Conservation (phyloP, 2,888 invertebrate species). For the Parnassius orleans region DNA sequence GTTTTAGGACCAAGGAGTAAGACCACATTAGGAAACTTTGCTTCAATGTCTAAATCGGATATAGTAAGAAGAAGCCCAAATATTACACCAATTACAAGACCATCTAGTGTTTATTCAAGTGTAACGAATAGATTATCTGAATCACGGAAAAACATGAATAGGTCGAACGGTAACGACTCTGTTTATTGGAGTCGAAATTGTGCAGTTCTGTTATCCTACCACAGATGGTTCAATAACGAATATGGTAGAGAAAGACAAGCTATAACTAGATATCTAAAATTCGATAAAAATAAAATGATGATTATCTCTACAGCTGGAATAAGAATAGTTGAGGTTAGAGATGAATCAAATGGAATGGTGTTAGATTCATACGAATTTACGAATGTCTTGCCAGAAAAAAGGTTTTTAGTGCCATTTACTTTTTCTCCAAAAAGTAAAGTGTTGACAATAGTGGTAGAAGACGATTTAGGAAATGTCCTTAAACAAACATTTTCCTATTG, state of each 20-base stretch:
- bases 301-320: constrained; percentile 83
- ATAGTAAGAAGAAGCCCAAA: constrained; percentile 73
- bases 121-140: constrained; percentile 70
- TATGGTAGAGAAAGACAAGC: constrained; percentile 78
- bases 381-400: constrained; percentile 78
- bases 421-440: constrained; percentile 72
- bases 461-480: constrained; percentile 84
- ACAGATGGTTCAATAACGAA: constrained; percentile 82
- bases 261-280: constrained; percentile 75
- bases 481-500: constrained; percentile 82
- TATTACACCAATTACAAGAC: constrained; percentile 76
- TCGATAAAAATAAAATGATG: constrained; percentile 80
- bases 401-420: constrained; percentile 79
- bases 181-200: constrained; percentile 83
- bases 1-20: constrained; percentile 77
- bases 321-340: constrained; percentile 84
- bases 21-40: constrained; percentile 76
- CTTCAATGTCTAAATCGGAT: constrained; percentile 70
- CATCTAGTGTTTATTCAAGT: constrained; percentile 73
- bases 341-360: constrained; percentile 81
- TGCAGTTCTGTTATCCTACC: constrained; percentile 83
- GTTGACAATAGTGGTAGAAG: constrained; percentile 83
- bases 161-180: constrained; percentile 74
- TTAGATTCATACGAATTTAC: constrained; percentile 83
- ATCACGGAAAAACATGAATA: constrained; percentile 66